Evolutionary conservation across 1,140 invertebrate genomes (phyloP), one percentile per base, ranked within the genome.

Genomic region (Bacillus rossius): DNA sequence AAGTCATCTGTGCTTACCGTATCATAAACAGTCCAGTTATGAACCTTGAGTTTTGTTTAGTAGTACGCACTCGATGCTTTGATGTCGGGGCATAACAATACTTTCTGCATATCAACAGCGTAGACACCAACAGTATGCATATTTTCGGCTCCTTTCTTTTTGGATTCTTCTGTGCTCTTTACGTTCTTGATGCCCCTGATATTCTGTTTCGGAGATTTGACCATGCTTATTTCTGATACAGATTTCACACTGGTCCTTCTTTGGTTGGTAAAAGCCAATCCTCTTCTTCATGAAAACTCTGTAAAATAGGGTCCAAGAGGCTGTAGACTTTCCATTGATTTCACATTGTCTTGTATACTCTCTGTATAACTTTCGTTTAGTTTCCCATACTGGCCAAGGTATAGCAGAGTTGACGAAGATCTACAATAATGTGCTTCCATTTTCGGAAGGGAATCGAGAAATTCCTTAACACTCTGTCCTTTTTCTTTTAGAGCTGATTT

Each of bases 31-130:
- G 66, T 69, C 42, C 65, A 65, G 61, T 68, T 68, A 41, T 67
- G 67, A 42, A 67, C 65, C 57, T 68, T 67, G 34, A 73, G 49
- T 60, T 68, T 69, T 48, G 62, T 66, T 61, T 69, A 69, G 61
- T 73, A 73, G 60, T 69, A 74, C 59, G 73, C 73, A 25, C 59
- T 61, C 51, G 65, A 69, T 43, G 67, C 63, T 20, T 73, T 60
- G 8, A 66, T 66, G 54, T 62, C 66, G 10, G 73, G 69, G 26
- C 37, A 64, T 50, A 58, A 55, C 40, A 74, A 43, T 19, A 72
- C 70, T 57, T 71, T 70, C 55, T 76, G 61, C 8, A 74, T 52
- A 64, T 74, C 72, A 63, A 66, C 73, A 41, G 64, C 61, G 51
- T 65, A 54, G 38, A 64, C 62, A 63, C 59, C 65, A 45, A 64